Evolutionary conservation across 2,797 vertebrate genomes (phyloP), one percentile per base, ranked within the genome.

Genomic region (Tenualosa thibaudeaui): DNA sequence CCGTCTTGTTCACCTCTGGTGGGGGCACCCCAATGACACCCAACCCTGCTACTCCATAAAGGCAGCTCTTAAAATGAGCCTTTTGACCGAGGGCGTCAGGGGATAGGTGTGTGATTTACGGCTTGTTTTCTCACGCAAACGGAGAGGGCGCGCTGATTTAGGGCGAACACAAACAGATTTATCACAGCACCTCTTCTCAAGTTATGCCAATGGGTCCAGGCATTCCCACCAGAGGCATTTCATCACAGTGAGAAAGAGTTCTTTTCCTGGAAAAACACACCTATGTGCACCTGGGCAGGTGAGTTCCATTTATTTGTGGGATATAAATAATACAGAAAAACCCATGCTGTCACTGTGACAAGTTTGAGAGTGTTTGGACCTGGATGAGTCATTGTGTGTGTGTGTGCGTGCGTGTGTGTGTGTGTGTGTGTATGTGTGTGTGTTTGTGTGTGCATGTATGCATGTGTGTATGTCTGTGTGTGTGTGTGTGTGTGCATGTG

Each of bases 51-150:
- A 53, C 75, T 24, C 19, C 12, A 19, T 24, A 53, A n/a, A 50
- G 58, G 19, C 8, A 7, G 75, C 40, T 53, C 24, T 54, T 81
- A 81, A 46, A 49, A 54, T 60, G 3, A 37, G 17, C 51, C 54
- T 58, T 37, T 15, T 81, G 81, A 87, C 82, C 19, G 53, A 68
- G 81, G 43, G 60, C 43, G 60, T 58, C 56, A 37, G 26, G 81
- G 62, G 68, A 65, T 40, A 58, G 78, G 22, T 13, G n/a, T 2
- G 24, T 82, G 84, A 87, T 88, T 87, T 82, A 85, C 49, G 58
- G 65, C 85, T 87, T 86, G 82, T 85, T 84, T 88, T 85, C 58
- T 83, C 60, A 46, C 49, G 13, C 40, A 54, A 84, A 43, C 19
- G 68, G 56, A 58, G 50, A 78, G 37, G 53, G 12, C 15, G 58